Evolutionary conservation across 2,797 vertebrate genomes (phyloP), one percentile per base, ranked within the genome.

Genomic region (Sebastes glaucus): DNA sequence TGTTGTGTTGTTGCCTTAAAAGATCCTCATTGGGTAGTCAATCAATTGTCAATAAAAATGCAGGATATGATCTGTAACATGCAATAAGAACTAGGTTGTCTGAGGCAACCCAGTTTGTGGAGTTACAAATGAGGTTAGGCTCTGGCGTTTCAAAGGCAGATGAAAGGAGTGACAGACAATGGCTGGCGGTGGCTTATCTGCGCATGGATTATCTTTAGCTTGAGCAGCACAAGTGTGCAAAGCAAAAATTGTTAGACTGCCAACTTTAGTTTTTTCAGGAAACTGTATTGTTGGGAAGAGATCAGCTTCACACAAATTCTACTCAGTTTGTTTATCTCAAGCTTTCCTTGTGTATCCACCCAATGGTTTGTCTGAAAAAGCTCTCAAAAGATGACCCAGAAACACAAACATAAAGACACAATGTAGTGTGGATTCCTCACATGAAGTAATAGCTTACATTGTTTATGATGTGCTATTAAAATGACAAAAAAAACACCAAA

Each of bases 181-280:
- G 65, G 76, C 66, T 78, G 62, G 28, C 27, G 71, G 23, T 22
- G 49, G 23, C 5, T 84, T 78, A 85, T 83, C 65, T 46, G 11
- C 28, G 2, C 57, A 62, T 18, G 76, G 71, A 81, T 86, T 82
- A 80, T 78, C 22, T 71, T 81, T 70, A 90, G 79, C 81, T 77
- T 83, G 61, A 60, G 42, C 22, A 0, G 46, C 33, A 16, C 27
- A 52, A 75, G 62, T 55, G 59, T 61, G 13, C 78, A 74, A 60
- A 82, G 83, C 70, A 55, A 79, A 79, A 75, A 68, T 27, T 79
- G 56, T 66, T 11, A 46, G 9, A 23, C 28, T 77, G 63, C 49
- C 69, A 83, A 69, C 42, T 64, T 81, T 82, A 72, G 78, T 80
- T 85, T 84, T 46, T 80, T 78, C 77, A 85, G 84, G 79, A 87